phyloP scores from a whole-genome alignment of 2,797 vertebrate genomes.

The Nannoperca obscura region DNA sequence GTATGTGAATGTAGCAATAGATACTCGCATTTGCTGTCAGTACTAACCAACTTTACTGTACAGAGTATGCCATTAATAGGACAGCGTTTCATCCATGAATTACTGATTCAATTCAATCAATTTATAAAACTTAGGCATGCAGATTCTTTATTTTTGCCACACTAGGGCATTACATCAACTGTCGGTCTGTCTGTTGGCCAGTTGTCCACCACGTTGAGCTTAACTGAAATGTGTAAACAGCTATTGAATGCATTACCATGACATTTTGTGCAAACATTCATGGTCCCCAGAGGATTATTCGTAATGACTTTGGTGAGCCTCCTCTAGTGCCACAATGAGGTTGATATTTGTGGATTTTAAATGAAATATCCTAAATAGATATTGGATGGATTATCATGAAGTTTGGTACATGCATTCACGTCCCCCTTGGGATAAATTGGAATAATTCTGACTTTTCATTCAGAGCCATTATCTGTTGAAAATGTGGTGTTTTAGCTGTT shows the following conservation, averaged over 20 bases:
- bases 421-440: background rate
- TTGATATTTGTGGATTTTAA: background rate
- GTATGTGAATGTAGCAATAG: no score
- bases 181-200: background rate
- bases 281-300: background rate
- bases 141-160: background rate
- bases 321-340: background rate
- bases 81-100: no score
- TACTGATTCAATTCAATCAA: no score
- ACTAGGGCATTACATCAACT: background rate
- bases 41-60: no score
- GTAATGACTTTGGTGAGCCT: background rate
- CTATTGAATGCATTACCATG: background rate
- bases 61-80: no score
- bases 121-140: background rate
- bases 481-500: conserved; percentile 3
- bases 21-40: no score
- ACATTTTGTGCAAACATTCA: background rate
- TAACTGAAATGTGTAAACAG: background rate
- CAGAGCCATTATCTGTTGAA: background rate
- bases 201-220: background rate
- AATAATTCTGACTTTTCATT: background rate
- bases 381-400: background rate
- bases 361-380: background rate
- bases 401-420: background rate